Base-by-base conservation (phyloP, 2,113 vertebrate species). In the Gyps fulvus region DNA sequence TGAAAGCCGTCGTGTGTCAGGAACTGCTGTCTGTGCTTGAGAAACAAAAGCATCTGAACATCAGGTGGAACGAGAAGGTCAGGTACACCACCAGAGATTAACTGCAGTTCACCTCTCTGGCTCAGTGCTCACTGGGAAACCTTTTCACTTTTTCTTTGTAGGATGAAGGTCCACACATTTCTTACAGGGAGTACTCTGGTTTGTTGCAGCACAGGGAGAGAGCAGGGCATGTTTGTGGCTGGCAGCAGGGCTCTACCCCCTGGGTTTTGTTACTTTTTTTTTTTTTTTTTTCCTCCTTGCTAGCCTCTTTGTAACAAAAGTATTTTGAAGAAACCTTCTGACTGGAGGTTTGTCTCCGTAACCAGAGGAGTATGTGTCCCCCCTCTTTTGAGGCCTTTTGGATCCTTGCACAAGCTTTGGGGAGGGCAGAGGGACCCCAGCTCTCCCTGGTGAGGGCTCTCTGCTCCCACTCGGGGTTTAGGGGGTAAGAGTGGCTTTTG, bases 1-100 rank as follows among this genome's bases (percentile, higher is more conserved):
- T 65, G 54, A 54, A 86, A 61, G 36, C 11, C 1, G 0, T 16
- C 0, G 0, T 16, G 8, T 43, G 17, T 83, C 38, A 54, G 20
- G 74, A 90, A 20, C 58, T 92, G 34, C 49, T 66, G 6, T 80
- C 49, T 69, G 16, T 82, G 38, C 40, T 86, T 77, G 52, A 94
- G 50, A 72, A 91, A 61, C 61, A 50, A 47, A 65, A 77, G 45
- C 26, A 36, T 31, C 27, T 52, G 49, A 69, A 38, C 15, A 12
- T 78, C 26, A 54, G 9, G 4, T 89, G 55, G 42, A 92, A 55
- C 29, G 23, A 2, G 36, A n/a, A 3, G 13, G 21, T 62, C 45
- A 49, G 55, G 11, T 42, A 26, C 13, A 22, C 29, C 36, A 17
- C 7, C 1, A 79, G 57, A 43, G 23, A 17, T 65, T 85, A 57